A percentile compares a stretch with the other conserved stretches of the same genome.
These are phyloP conservation scores for Drosophila acutilabella DNA, from an alignment of 2,888 invertebrate genomes.

Conservation along the genomic window DNA sequence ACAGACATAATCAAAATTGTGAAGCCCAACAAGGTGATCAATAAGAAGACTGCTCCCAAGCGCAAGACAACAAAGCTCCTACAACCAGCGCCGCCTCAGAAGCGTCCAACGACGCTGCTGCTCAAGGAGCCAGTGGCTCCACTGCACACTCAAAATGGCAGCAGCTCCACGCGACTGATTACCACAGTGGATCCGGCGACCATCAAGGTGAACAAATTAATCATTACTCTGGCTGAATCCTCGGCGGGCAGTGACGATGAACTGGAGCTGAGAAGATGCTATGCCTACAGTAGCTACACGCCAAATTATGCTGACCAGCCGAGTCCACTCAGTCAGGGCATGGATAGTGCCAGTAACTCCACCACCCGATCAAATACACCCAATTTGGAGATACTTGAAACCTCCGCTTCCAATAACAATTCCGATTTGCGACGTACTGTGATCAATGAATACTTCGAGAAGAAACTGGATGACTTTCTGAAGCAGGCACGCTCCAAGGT, in stretches of 20 bases:
- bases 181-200: slow-evolving; percentile 73
- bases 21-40: slow-evolving; percentile 84
- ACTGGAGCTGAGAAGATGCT: slow-evolving; percentile 45
- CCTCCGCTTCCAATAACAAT: slow-evolving; percentile 27
- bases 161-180: slow-evolving; percentile 72
- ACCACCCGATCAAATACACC: slow-evolving; percentile 78
- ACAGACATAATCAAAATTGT: slow-evolving; percentile 76
- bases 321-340: slow-evolving; percentile 80
- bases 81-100: slow-evolving; percentile 20
- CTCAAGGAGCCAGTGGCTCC: slow-evolving; percentile 57
- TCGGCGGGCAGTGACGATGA: slow-evolving; percentile 80
- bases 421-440: slow-evolving; percentile 64
- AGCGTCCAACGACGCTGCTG: slow-evolving; percentile 53
- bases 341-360: slow-evolving; percentile 76
- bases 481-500: slow-evolving; percentile 81
- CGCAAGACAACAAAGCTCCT: slow-evolving; percentile 48
- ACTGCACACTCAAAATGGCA: slow-evolving; percentile 21
- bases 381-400: slow-evolving; percentile 41
- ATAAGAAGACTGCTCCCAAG: slow-evolving; percentile 69
- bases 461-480: slow-evolving; percentile 81
- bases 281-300: slow-evolving; percentile 16
- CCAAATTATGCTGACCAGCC: slow-evolving; percentile 71
- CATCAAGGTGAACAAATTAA: slow-evolving; percentile 74
- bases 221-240: slow-evolving; percentile 76
- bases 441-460: slow-evolving; percentile 79